A percentile compares a stretch with the other conserved stretches of the same genome.
These are phyloP conservation scores for Alectoris magna DNA, from an alignment of 2,797 vertebrate species.

Conservation along the genomic window DNA sequence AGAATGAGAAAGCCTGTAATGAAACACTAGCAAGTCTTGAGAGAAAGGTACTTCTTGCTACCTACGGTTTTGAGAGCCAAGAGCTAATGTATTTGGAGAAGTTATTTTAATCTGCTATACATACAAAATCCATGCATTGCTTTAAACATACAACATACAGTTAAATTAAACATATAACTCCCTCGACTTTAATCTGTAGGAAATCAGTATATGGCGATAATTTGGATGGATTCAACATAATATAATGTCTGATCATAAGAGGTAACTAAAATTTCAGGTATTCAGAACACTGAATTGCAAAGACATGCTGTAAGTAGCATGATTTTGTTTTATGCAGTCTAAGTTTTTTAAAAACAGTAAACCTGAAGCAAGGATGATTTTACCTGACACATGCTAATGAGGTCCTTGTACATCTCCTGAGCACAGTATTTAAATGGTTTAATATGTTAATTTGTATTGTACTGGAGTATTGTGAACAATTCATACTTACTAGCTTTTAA, in stretches of 20 bases:
- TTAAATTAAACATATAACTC: constrained; percentile 36
- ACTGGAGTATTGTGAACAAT: neutral
- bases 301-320: neutral
- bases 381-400: neutral
- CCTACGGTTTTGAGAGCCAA: neutral
- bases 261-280: constrained; percentile 35
- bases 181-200: constrained; percentile 11
- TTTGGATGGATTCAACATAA: constrained; percentile 17
- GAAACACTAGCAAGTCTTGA: constrained; percentile 86
- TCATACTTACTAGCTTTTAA: neutral
- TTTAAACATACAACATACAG: constrained; percentile 22
- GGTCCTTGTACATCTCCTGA: neutral
- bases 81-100: neutral
- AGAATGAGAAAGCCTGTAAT: constrained; percentile 85
- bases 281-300: constrained; percentile 6
- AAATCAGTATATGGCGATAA: constrained; percentile 28
- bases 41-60: constrained; percentile 84
- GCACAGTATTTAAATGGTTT: constrained; percentile 29
- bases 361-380: constrained; percentile 23
- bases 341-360: neutral
- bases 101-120: neutral
- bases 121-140: constrained; percentile 24
- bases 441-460: constrained; percentile 29
- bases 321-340: neutral
- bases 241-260: constrained; percentile 10